These are phyloP conservation scores for Xenopus tropicalis DNA, from an alignment of 2,113 vertebrate genomes.

Conservation along the genomic window DNA sequence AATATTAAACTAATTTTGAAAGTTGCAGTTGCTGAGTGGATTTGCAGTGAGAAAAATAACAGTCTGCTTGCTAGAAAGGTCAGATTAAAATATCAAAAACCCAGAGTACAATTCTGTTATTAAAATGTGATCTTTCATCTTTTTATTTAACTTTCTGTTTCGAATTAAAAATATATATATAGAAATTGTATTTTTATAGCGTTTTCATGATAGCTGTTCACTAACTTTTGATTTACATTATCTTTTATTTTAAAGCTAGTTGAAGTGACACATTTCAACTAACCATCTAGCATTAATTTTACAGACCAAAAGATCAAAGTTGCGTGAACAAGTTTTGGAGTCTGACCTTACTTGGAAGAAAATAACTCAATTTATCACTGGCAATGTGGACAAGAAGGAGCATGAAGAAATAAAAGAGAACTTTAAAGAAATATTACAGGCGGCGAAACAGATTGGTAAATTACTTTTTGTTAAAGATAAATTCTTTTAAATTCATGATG, in stretches of 20 bases:
- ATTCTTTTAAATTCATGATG: constrained; percentile 43
- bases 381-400: constrained; percentile 75
- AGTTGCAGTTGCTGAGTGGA: no score
- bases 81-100: no score
- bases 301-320: constrained; percentile 83
- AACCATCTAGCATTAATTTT: constrained; percentile 46
- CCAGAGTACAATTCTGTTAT: no score
- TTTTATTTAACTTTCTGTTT: no score
- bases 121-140: no score
- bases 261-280: constrained; percentile 17
- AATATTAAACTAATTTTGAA: no score
- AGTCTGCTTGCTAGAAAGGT: not conserved
- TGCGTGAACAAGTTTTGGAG: constrained; percentile 72
- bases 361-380: constrained; percentile 80
- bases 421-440: constrained; percentile 81
- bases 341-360: constrained; percentile 88
- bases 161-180: no score
- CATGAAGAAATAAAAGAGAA: constrained; percentile 73
- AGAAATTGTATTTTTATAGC: no score
- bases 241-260: constrained; percentile 11
- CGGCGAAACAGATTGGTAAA: constrained; percentile 91
- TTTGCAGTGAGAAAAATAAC: no score
- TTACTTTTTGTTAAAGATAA: constrained; percentile 43
- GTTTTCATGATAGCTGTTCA: no score
- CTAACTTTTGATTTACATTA: not conserved